Conservation (phyloP, 2,888 invertebrate genomes). For the Drepana falcataria region DNA sequence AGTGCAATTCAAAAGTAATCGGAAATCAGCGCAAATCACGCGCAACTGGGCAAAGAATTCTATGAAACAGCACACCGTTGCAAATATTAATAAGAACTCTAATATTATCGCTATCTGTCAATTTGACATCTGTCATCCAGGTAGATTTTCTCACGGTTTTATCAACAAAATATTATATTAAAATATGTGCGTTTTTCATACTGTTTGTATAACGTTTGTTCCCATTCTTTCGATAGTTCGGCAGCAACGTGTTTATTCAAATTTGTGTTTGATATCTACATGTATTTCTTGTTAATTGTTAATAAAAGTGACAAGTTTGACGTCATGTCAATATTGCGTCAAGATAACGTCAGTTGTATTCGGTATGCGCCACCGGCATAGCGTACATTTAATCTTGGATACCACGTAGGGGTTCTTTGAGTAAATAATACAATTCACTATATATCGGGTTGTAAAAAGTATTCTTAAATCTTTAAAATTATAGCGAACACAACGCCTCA, state of each 20-base stretch:
- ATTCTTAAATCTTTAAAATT: too few relatives aligned
- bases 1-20: slow-evolving; percentile 18
- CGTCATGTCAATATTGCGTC: slow-evolving; percentile 27
- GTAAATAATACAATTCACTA: too few relatives aligned
- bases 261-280: not conserved
- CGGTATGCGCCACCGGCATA: slow-evolving; percentile 9
- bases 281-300: slow-evolving; percentile 1
- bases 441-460: too few relatives aligned
- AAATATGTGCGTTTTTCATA: not conserved
- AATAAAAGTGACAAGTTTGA: slow-evolving; percentile 17
- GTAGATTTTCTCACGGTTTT: slow-evolving; percentile 39
- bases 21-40: slow-evolving; percentile 11
- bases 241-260: not conserved
- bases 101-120: slow-evolving; percentile 35
- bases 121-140: slow-evolving; percentile 26
- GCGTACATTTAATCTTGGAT: slow-evolving; percentile 4
- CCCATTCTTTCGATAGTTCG: slow-evolving; percentile 9
- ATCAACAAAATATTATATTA: slow-evolving; percentile 13
- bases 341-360: slow-evolving; percentile 27
- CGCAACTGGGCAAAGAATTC: slow-evolving; percentile 5
- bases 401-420: too few relatives aligned
- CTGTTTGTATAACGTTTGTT: slow-evolving; percentile 12
- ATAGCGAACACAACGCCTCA: too few relatives aligned
- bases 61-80: slow-evolving; percentile 19
- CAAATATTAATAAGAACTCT: slow-evolving; percentile 40